Conservation (phyloP, 2,888 invertebrate species). For the Nowickia ferox region DNA sequence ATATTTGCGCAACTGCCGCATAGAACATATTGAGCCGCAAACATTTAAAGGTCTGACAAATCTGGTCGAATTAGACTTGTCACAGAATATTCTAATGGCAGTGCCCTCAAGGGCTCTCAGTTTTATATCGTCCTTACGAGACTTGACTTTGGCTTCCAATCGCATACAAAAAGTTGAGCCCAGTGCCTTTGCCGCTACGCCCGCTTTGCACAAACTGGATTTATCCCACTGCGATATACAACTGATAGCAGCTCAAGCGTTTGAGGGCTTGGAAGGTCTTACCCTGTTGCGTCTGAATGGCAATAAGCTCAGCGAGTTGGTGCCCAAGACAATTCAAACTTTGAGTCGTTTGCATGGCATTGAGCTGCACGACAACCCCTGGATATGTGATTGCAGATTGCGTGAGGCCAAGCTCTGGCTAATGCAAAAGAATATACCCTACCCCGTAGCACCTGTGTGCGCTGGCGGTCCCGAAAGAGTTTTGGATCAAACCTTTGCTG, state of each 20-base stretch:
- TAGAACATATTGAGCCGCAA: slow-evolving; percentile 92
- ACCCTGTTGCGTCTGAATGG: slow-evolving; percentile 92
- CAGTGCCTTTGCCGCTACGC: slow-evolving; percentile 89
- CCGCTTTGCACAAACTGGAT: slow-evolving; percentile 92
- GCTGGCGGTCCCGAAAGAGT: slow-evolving; percentile 88
- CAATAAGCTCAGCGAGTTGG: slow-evolving; percentile 90
- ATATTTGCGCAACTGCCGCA: slow-evolving; percentile 91
- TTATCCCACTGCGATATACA: slow-evolving; percentile 92
- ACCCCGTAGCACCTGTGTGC: slow-evolving; percentile 91
- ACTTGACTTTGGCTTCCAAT: slow-evolving; percentile 91
- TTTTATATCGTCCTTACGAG: slow-evolving; percentile 91
- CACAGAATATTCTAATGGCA: slow-evolving; percentile 91
- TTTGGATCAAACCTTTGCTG: slow-evolving; percentile 89
- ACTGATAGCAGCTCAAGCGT: slow-evolving; percentile 90
- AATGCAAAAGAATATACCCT: slow-evolving; percentile 89
- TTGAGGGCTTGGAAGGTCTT: slow-evolving; percentile 89
- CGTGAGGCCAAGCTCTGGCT: slow-evolving; percentile 93
- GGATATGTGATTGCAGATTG: slow-evolving; percentile 94
- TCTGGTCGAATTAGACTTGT: slow-evolving; percentile 94
- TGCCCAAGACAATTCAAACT: slow-evolving; percentile 89
- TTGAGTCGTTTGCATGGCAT: slow-evolving; percentile 90
- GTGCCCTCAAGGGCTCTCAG: slow-evolving; percentile 92
- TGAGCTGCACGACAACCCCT: slow-evolving; percentile 93
- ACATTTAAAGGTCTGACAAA: slow-evolving; percentile 94
- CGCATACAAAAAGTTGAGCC: slow-evolving; percentile 91